Evolutionary conservation across 92 coral and sea anemone genomes (phyloP).

Genomic region (Phenganax marumi): DNA sequence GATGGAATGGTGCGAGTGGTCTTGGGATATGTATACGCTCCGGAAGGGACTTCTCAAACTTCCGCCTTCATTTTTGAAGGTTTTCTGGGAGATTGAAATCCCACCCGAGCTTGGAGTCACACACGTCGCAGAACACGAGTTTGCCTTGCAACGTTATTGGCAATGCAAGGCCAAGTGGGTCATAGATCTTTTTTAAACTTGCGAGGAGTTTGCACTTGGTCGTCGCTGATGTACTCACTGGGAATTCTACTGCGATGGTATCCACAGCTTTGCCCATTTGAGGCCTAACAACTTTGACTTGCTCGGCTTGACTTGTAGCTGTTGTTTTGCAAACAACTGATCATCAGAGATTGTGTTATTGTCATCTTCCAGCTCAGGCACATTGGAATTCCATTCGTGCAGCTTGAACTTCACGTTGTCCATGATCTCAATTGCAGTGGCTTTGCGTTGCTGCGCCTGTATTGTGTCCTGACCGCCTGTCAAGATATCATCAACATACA

Average conservation of each 20-base stretch:
- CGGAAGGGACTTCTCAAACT: constrained; percentile 10
- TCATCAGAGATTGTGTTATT: background rate
- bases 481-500: background rate
- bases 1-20: constrained; percentile 31
- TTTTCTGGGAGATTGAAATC: constrained; percentile 7
- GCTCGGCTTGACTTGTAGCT: constrained; percentile 32
- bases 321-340: constrained; percentile 37
- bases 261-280: constrained; percentile 37
- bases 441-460: constrained; percentile 20
- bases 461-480: background rate
- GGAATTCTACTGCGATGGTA: constrained; percentile 17
- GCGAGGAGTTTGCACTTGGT: constrained; percentile 9
- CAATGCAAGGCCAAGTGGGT: constrained; percentile 17
- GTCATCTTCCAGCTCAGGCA: constrained; percentile 16
- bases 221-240: background rate
- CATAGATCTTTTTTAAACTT: constrained; percentile 7
- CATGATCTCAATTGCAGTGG: constrained; percentile 28
- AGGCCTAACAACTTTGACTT: constrained; percentile 39
- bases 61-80: constrained; percentile 16
- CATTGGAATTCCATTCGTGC: constrained; percentile 44
- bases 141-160: constrained; percentile 22
- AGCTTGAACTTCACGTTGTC: constrained; percentile 27
- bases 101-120: constrained; percentile 25
- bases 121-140: constrained; percentile 7
- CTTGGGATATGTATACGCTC: background rate